Evolutionary conservation across 2,888 invertebrate genomes (phyloP).

Genomic region (Lottia gigantea): DNA sequence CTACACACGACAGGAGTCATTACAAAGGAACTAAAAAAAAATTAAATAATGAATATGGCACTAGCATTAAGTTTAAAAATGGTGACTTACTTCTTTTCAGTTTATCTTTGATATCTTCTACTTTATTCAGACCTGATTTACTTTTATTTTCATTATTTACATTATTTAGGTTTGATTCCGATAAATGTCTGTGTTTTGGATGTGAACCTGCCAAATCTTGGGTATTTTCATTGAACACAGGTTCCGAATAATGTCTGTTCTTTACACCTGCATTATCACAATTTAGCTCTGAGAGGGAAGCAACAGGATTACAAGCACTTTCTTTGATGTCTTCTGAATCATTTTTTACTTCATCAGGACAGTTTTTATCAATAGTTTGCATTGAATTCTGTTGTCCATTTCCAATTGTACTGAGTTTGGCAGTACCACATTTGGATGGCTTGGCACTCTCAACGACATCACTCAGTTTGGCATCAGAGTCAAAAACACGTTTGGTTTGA

Average conservation of each 20-base stretch:
- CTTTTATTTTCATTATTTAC: not conserved
- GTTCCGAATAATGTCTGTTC: slow-evolving; percentile 2
- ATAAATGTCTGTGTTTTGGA: not conserved
- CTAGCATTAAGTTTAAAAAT: not conserved
- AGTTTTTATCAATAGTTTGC: not conserved
- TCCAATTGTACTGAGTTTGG: not conserved
- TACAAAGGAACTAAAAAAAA: too few species aligned
- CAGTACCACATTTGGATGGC: not conserved
- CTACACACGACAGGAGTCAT: too few species aligned
- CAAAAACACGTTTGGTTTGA: too few species aligned
- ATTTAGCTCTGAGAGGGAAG: not conserved
- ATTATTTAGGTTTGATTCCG: not conserved
- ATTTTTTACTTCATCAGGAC: not conserved
- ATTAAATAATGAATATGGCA: too few species aligned
- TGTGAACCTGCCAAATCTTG: not conserved
- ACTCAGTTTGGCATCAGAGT: too few species aligned
- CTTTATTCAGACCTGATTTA: slow-evolving; percentile 14
- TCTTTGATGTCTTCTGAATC: not conserved
- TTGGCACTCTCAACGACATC: too few species aligned
- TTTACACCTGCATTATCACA: slow-evolving; percentile 2
- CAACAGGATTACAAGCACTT: not conserved
- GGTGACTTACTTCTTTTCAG: slow-evolving; percentile 53
- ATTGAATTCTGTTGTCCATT: not conserved
- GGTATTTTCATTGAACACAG: not conserved
- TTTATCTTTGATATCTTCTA: slow-evolving; percentile 44